phyloP scores from a whole-genome alignment of 1,140 invertebrate species.

The Drosophila nikananu region DNA sequence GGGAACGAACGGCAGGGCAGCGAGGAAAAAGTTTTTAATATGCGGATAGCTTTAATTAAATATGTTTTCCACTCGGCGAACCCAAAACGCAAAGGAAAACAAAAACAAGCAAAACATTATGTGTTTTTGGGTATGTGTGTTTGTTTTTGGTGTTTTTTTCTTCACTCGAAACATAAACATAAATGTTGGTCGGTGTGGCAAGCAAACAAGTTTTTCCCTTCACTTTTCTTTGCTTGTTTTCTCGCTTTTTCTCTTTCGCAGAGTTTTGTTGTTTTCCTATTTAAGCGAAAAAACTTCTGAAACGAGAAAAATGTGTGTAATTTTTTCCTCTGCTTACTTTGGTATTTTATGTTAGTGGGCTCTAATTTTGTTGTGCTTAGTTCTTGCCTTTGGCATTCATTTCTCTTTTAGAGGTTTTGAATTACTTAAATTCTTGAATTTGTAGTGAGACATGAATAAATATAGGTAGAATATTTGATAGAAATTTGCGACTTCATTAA shows the following conservation, averaged over 20 bases:
- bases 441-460: neutral
- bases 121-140: slow-evolving; percentile 26
- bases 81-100: slow-evolving; percentile 61
- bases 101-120: slow-evolving; percentile 47
- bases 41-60: slow-evolving; percentile 84
- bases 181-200: slow-evolving; percentile 71
- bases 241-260: slow-evolving; percentile 6
- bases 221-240: slow-evolving; percentile 28
- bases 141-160: slow-evolving; percentile 36
- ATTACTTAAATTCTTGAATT: slow-evolving; percentile 8
- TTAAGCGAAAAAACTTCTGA: slow-evolving; percentile 37
- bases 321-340: slow-evolving; percentile 13
- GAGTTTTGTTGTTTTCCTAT: slow-evolving; percentile 40
- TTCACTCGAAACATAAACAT: slow-evolving; percentile 64
- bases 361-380: slow-evolving; percentile 21
- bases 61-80: slow-evolving; percentile 80
- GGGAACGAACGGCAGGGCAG: slow-evolving; percentile 11
- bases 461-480: neutral
- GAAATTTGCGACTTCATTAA: neutral
- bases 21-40: slow-evolving; percentile 76
- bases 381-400: slow-evolving; percentile 12
- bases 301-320: slow-evolving; percentile 15
- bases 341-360: slow-evolving; percentile 11
- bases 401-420: neutral
- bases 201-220: slow-evolving; percentile 59